phyloP scores from a whole-genome alignment of 2,113 vertebrate genomes.

The Colistium nudipinnis region DNA sequence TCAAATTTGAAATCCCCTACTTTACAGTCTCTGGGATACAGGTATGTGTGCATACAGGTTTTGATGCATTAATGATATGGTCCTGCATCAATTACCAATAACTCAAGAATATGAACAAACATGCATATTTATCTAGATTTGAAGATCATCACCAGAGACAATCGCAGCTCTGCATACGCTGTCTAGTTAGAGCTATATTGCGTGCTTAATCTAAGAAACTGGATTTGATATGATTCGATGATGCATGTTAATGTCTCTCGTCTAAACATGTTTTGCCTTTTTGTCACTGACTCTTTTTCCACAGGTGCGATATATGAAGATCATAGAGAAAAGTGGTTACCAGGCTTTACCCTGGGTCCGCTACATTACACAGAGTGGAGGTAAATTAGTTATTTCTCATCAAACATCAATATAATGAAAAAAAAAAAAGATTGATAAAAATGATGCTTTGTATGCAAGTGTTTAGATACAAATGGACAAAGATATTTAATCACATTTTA shows the following conservation, averaged over 20 bases:
- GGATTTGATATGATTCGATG: neutral
- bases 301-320: slow-evolving; percentile 95
- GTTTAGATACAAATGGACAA: neutral
- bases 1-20: slow-evolving; percentile 96
- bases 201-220: neutral
- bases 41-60: slow-evolving; percentile 70
- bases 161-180: neutral
- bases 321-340: slow-evolving; percentile 94
- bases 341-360: slow-evolving; percentile 90
- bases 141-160: neutral
- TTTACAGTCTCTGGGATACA: slow-evolving; percentile 96
- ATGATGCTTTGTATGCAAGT: neutral
- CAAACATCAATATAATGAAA: neutral
- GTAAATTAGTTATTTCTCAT: slow-evolving; percentile 66
- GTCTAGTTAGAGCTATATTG: neutral
- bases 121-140: too few species aligned
- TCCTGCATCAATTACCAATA: neutral
- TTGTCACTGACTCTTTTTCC: slow-evolving; percentile 4
- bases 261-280: slow-evolving; percentile 21
- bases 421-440: too few species aligned
- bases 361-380: slow-evolving; percentile 95
- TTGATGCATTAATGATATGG: neutral
- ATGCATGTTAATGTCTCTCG: slow-evolving; percentile 4
- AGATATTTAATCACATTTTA: neutral
- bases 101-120: neutral